Conservation (phyloP, 1,140 invertebrate genomes). For the Drosophila cardini region DNA sequence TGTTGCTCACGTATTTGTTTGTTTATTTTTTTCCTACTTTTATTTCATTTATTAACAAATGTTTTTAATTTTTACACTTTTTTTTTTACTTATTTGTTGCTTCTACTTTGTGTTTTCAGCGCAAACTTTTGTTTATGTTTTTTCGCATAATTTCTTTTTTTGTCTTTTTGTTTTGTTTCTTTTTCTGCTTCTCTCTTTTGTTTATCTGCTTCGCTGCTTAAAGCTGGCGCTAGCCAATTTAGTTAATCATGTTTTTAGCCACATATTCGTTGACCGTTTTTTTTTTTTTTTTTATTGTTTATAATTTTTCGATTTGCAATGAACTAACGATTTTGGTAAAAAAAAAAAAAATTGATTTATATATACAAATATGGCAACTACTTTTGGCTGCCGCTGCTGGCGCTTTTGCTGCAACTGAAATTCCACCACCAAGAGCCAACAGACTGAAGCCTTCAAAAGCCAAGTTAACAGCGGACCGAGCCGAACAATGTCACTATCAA, state of each 20-base stretch:
- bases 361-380: slow-evolving; percentile 11
- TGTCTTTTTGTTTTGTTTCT: slow-evolving; percentile 15
- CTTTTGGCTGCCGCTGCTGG: slow-evolving; percentile 37
- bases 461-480: slow-evolving; percentile 31
- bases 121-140: slow-evolving; percentile 9
- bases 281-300: slow-evolving; percentile 27
- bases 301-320: slow-evolving; percentile 23
- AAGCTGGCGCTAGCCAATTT: not conserved
- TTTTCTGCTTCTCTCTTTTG: not conserved
- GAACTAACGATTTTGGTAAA: not conserved
- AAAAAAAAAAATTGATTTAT: slow-evolving; percentile 9
- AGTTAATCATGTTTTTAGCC: slow-evolving; percentile 12
- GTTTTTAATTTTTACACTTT: not conserved
- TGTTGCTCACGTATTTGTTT: slow-evolving; percentile 1
- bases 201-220: not conserved
- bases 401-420: slow-evolving; percentile 50
- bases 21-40: not conserved
- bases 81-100: slow-evolving; percentile 23
- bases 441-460: slow-evolving; percentile 39
- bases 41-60: not conserved
- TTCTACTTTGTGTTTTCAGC: not conserved
- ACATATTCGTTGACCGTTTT: slow-evolving; percentile 22
- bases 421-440: slow-evolving; percentile 43
- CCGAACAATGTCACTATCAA: slow-evolving; percentile 55
- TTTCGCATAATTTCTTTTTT: slow-evolving; percentile 11